Evolutionary conservation across 2,113 vertebrate species (phyloP).

Genomic region (Corythoichthys intestinalis): DNA sequence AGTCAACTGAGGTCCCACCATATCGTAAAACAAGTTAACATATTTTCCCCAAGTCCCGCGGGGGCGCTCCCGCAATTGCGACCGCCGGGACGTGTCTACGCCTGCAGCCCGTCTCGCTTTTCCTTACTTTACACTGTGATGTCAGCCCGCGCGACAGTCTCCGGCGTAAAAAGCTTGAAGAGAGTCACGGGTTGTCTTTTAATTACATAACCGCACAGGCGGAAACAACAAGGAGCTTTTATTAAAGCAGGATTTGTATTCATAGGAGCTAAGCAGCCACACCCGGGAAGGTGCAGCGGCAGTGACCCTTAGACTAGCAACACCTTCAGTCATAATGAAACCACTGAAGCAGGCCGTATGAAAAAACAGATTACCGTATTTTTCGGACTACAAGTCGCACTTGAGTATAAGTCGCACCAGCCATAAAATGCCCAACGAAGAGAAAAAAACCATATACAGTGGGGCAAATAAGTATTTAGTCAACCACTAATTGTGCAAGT

Average conservation of each 20-base stretch:
- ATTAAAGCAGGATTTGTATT: constrained; percentile 24
- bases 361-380: too few species aligned
- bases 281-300: not conserved
- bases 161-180: constrained; percentile 29
- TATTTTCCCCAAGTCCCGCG: constrained; percentile 11
- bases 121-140: constrained; percentile 45
- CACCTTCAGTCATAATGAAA: constrained; percentile 8
- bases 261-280: constrained; percentile 35
- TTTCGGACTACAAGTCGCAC: too few species aligned
- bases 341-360: not conserved
- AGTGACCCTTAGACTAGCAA: constrained; percentile 38
- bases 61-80: constrained; percentile 11
- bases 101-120: constrained; percentile 41
- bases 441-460: too few species aligned
- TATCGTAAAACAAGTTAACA: not conserved
- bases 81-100: constrained; percentile 36
- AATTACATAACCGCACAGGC: not conserved
- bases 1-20: not conserved
- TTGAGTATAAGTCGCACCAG: too few species aligned
- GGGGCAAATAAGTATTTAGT: too few species aligned
- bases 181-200: constrained; percentile 30
- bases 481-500: too few species aligned
- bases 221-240: not conserved
- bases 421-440: too few species aligned
- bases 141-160: constrained; percentile 44